Evolutionary conservation across 2,888 invertebrate species (phyloP).

Genomic region (Lacanobia wlatinum): DNA sequence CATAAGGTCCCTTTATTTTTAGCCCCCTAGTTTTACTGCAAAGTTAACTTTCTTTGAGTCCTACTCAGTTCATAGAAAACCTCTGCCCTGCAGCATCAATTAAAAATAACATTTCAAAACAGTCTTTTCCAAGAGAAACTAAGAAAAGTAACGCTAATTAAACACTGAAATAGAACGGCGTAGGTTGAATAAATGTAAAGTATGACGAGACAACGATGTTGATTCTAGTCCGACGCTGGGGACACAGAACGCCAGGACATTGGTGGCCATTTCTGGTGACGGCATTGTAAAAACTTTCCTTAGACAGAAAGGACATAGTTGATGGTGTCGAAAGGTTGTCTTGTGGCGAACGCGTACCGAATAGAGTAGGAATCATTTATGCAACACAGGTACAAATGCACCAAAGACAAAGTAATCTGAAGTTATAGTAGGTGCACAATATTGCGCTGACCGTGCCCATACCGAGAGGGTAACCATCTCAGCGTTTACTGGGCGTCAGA

Average conservation of each 20-base stretch:
- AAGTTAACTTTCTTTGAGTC: background rate
- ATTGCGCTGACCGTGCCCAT: no score
- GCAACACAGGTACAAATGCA: no score
- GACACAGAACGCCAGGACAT: background rate
- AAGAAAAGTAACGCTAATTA: conserved; percentile 38
- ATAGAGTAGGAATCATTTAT: no score
- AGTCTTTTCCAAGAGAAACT: background rate
- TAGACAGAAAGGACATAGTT: background rate
- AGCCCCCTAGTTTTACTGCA: background rate
- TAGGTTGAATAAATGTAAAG: conserved; percentile 46
- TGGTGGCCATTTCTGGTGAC: no score
- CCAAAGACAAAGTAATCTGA: no score
- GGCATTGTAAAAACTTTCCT: background rate
- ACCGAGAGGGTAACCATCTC: no score
- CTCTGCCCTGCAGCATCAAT: conserved; percentile 1
- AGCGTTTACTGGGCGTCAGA: no score
- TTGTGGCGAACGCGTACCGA: no score
- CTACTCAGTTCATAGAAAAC: background rate
- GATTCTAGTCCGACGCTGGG: conserved; percentile 46
- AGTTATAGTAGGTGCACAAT: no score
- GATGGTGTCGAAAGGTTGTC: no score
- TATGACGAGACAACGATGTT: conserved; percentile 55
- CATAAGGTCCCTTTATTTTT: no score
- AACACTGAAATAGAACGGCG: conserved; percentile 29
- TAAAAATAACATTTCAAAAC: conserved; percentile 13